These are phyloP conservation scores for Orycteropus afer DNA, from an alignment of 2,113 vertebrate genomes.

Conservation along the genomic window DNA sequence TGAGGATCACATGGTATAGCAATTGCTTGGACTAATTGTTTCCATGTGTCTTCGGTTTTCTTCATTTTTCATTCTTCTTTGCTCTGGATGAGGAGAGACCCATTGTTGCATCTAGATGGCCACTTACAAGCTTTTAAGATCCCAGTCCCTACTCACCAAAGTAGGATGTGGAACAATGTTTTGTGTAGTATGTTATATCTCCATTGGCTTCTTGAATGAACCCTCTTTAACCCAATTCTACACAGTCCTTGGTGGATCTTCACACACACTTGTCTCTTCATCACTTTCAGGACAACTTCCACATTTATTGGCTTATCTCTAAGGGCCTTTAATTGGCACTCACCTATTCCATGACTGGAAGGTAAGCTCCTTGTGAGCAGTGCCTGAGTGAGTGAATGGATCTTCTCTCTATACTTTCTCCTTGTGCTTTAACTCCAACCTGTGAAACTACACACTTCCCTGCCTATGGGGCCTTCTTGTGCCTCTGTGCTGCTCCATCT, in stretches of 20 bases:
- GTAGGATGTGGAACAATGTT: too few species aligned
- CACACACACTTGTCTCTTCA: not conserved
- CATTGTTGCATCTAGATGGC: too few species aligned
- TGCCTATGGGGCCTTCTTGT: too few species aligned
- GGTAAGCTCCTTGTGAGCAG: not conserved
- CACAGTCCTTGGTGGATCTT: not conserved
- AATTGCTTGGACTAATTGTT: too few species aligned
- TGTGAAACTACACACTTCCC: not conserved
- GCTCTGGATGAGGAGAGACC: too few species aligned
- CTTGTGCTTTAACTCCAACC: not conserved
- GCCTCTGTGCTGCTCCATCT: not conserved
- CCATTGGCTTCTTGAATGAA: not conserved
- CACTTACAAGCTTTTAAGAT: too few species aligned
- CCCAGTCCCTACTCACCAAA: too few species aligned
- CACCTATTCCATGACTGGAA: not conserved
- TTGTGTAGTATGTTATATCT: too few species aligned
- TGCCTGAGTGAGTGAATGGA: fast-evolving
- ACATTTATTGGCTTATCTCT: not conserved
- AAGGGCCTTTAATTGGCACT: not conserved
- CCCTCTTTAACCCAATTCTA: not conserved
- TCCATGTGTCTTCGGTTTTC: too few species aligned
- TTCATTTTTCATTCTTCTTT: too few species aligned
- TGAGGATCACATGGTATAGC: too few species aligned
- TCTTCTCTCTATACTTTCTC: not conserved
- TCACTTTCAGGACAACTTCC: not conserved